Evolutionary conservation across 1,140 invertebrate species (phyloP).

Genomic region (Drosophila nigromelanica): DNA sequence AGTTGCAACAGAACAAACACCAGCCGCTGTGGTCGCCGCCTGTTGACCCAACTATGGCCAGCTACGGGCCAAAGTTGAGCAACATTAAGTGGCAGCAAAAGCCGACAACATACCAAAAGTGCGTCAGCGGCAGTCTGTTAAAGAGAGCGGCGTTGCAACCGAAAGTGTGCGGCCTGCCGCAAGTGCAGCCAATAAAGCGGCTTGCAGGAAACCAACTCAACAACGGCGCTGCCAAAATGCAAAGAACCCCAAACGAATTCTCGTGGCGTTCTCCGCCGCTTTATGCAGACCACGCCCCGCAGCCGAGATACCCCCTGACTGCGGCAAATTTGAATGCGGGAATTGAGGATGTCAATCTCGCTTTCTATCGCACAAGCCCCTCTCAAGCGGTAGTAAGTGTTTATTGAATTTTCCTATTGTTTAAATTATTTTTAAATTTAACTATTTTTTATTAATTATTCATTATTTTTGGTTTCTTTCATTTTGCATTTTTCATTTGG

Average conservation of each 20-base stretch:
- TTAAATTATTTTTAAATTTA: no score
- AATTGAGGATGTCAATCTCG: not conserved
- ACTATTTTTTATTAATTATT: not conserved
- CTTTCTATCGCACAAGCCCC: not conserved
- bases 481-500: not conserved
- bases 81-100: not conserved
- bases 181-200: not conserved
- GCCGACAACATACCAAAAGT: not conserved
- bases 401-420: not conserved
- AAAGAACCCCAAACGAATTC: not conserved
- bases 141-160: not conserved
- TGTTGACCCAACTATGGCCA: not conserved
- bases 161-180: not conserved
- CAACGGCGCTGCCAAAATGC: not conserved
- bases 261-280: not conserved
- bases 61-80: not conserved
- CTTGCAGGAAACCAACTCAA: not conserved
- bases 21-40: not conserved
- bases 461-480: not conserved
- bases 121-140: not conserved
- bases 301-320: not conserved
- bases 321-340: not conserved
- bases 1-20: not conserved
- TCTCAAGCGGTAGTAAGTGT: not conserved
- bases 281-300: no score